Percentiles rank a stretch among this genome's conserved stretches.
Conservation (phyloP, 2,888 invertebrate species). For the Panzeria rudis region DNA sequence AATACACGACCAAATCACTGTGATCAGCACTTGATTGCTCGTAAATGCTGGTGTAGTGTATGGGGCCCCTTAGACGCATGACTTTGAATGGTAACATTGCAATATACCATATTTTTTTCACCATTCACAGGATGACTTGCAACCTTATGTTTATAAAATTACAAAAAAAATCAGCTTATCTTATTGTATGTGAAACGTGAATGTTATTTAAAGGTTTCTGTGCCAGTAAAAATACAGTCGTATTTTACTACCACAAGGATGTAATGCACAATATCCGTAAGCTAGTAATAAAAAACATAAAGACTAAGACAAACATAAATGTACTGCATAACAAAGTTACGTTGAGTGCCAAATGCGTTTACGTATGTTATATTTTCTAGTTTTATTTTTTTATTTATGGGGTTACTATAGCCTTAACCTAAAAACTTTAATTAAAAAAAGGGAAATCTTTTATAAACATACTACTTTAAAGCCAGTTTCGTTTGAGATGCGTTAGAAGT, state of each 20-base stretch:
- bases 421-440: constrained; percentile 42
- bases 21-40: no score
- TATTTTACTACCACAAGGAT: constrained; percentile 44
- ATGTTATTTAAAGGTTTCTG: constrained; percentile 54
- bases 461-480: constrained; percentile 15
- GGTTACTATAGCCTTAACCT: constrained; percentile 72
- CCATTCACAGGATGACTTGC: not conserved
- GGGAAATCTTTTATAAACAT: not conserved
- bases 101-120: not conserved
- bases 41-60: no score
- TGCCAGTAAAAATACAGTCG: constrained; percentile 48
- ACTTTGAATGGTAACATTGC: not conserved
- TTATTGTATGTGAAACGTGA: not conserved
- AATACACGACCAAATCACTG: no score
- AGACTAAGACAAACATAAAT: constrained; percentile 51
- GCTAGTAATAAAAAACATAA: constrained; percentile 21
- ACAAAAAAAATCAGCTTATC: not conserved
- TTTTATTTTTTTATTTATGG: constrained; percentile 30
- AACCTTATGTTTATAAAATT: constrained; percentile 8
- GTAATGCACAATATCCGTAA: constrained; percentile 52
- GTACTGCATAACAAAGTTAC: constrained; percentile 48
- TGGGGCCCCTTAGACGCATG: not conserved
- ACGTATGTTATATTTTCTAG: not conserved
- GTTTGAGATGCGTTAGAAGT: not conserved
- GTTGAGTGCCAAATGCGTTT: constrained; percentile 67